Evolutionary conservation across 2,888 invertebrate species (phyloP).

Genomic region (Cancer borealis): DNA sequence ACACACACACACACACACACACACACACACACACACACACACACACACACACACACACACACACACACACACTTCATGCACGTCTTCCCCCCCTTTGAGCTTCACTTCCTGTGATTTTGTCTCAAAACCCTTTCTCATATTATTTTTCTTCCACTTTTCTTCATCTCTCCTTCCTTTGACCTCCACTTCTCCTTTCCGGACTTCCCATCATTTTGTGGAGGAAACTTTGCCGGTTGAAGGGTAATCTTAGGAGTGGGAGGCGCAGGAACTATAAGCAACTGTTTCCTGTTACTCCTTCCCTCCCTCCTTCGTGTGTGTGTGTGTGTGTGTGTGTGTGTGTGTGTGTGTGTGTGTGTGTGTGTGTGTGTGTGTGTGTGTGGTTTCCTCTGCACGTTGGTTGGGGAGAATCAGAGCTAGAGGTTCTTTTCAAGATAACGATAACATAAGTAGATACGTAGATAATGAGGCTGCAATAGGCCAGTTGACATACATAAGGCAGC

Average conservation of each 20-base stretch:
- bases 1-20: not conserved
- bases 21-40: too few species aligned
- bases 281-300: not conserved
- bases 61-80: not conserved
- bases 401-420: not conserved
- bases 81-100: not conserved
- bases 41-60: not conserved
- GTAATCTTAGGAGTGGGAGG: not conserved
- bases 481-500: too few species aligned
- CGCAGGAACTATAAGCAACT: not conserved
- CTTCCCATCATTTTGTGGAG: conserved; percentile 22
- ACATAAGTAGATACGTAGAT: too few species aligned
- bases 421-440: not conserved
- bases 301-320: too few species aligned
- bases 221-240: not conserved
- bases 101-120: not conserved
- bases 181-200: conserved; percentile 7
- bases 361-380: not conserved
- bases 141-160: not conserved
- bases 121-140: not conserved
- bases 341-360: too few species aligned
- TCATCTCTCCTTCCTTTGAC: conserved; percentile 30
- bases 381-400: not conserved
- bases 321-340: too few species aligned
- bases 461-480: too few species aligned